A percentile compares a stretch with the other conserved stretches of the same genome.
These are phyloP conservation scores for Meta bourneti DNA, from an alignment of 2,888 invertebrate genomes.

Conservation along the genomic window DNA sequence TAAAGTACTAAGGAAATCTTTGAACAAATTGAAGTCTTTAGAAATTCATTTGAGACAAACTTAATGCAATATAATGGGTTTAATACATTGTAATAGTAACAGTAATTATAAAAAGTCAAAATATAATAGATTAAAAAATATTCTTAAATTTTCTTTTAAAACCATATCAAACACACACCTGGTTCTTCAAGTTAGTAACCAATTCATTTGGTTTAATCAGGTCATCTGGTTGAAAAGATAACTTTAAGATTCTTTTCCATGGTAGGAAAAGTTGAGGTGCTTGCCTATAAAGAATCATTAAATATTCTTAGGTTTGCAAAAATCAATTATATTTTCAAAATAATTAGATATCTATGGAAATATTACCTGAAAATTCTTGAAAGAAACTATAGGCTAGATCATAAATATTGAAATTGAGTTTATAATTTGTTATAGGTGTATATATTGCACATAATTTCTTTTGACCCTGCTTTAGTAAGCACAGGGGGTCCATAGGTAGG, in stretches of 20 bases:
- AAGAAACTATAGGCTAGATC: too few species aligned
- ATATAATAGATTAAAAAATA: background rate
- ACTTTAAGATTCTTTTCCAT: slow-evolving; percentile 25
- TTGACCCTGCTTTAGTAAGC: too few species aligned
- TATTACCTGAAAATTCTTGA: too few species aligned
- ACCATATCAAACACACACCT: slow-evolving; percentile 6
- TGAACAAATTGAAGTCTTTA: background rate
- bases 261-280: slow-evolving; percentile 44
- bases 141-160: too few species aligned
- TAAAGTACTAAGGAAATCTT: background rate
- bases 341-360: too few species aligned
- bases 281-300: slow-evolving; percentile 5
- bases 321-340: too few species aligned
- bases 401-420: too few species aligned
- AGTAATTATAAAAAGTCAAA: background rate
- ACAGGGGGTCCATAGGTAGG: too few species aligned
- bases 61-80: background rate
- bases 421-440: too few species aligned
- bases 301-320: too few species aligned
- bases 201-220: slow-evolving; percentile 17
- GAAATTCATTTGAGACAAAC: background rate
- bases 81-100: background rate
- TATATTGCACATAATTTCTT: too few species aligned
- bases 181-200: slow-evolving; percentile 46
- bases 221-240: background rate